Conservation (phyloP, 1,140 invertebrate species). For the Harpegnathos saltator region DNA sequence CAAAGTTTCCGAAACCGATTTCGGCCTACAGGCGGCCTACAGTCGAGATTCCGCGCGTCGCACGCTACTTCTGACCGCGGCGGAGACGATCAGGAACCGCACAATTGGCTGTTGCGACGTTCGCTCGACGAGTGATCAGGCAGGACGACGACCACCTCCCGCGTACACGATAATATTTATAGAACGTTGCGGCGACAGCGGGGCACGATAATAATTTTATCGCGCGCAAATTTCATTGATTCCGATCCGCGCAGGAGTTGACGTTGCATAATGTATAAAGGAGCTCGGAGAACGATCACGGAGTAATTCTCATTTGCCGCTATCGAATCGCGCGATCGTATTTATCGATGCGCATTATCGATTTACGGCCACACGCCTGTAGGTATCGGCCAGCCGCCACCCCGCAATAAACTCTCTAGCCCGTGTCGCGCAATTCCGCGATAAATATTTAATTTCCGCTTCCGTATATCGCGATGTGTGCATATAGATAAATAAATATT, state of each 20-base stretch:
- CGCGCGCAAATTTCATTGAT: slow-evolving; percentile 40
- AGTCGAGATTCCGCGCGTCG: no score
- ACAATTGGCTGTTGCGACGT: not conserved
- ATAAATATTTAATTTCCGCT: slow-evolving; percentile 57
- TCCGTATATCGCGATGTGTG: not conserved
- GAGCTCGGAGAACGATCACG: slow-evolving; percentile 26
- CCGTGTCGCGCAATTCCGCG: slow-evolving; percentile 37
- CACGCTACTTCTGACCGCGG: no score
- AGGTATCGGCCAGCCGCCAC: not conserved
- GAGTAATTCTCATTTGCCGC: slow-evolving; percentile 42
- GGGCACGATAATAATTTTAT: slow-evolving; percentile 27
- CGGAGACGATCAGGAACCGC: no score
- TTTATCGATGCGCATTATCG: slow-evolving; percentile 55
- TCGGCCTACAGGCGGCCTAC: no score
- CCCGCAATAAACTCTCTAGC: slow-evolving; percentile 49
- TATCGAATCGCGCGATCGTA: slow-evolving; percentile 50
- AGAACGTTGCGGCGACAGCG: not conserved
- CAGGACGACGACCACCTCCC: not conserved
- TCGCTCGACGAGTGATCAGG: not conserved
- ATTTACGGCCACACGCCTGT: slow-evolving; percentile 32
- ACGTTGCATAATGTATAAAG: slow-evolving; percentile 50
- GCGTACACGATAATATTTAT: slow-evolving; percentile 16
- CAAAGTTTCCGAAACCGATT: no score
- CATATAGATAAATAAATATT: slow-evolving; percentile 57
- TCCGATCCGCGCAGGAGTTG: slow-evolving; percentile 31